These are phyloP conservation scores for Ardeotis arabs DNA, from an alignment of 2,113 vertebrate species.

Conservation along the genomic window DNA sequence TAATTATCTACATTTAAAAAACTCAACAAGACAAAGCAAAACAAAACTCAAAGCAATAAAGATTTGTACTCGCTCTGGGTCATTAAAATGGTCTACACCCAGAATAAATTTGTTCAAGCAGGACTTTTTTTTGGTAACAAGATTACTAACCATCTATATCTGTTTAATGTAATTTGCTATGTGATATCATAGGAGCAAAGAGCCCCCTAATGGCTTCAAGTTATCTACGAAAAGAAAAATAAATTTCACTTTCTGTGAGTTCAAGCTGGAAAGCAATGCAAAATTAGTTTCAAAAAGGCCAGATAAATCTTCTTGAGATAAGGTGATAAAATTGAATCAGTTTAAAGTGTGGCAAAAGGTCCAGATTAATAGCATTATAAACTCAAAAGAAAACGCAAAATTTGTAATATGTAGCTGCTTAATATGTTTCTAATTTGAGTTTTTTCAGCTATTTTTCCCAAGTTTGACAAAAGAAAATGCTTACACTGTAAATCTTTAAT, in stretches of 20 bases:
- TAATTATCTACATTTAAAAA: background rate
- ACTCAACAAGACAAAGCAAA: background rate
- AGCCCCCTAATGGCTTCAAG: conserved; percentile 77
- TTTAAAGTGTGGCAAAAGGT: background rate
- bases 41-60: background rate
- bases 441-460: background rate
- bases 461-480: background rate
- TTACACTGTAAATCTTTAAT: background rate
- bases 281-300: background rate
- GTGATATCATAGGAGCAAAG: conserved; percentile 69
- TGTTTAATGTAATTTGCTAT: background rate
- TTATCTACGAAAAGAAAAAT: conserved; percentile 31
- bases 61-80: background rate
- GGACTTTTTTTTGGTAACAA: background rate
- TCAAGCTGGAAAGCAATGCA: background rate
- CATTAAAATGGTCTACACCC: background rate
- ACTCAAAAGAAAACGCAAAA: background rate
- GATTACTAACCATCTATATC: background rate
- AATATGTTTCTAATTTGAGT: background rate
- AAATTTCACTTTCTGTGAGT: background rate
- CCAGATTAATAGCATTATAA: background rate
- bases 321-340: background rate
- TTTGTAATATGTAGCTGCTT: background rate
- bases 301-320: background rate
- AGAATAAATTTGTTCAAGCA: background rate